Evolutionary conservation across 2,797 vertebrate genomes (phyloP).

Genomic region (Oreochromis grahami): DNA sequence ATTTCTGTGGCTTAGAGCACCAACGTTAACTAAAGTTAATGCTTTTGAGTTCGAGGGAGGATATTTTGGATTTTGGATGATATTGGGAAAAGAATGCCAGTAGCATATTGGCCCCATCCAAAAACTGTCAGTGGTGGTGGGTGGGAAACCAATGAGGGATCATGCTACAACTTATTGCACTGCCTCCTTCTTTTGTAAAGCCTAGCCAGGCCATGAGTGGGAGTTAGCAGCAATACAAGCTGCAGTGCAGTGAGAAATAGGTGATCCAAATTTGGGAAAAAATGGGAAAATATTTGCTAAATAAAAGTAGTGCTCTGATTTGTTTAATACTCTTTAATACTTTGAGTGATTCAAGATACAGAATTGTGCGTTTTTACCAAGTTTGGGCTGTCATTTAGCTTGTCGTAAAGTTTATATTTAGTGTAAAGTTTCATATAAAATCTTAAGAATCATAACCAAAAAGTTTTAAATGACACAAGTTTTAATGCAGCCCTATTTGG

Average conservation of each 20-base stretch:
- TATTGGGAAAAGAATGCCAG: background rate
- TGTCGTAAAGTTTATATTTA: background rate
- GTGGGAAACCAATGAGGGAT: conserved; percentile 19
- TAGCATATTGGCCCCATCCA: background rate
- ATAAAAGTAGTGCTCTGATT: background rate
- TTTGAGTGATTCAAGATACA: background rate
- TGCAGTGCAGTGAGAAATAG: conserved; percentile 1
- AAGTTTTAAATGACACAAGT: fast-evolving
- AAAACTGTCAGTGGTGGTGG: conserved; percentile 2
- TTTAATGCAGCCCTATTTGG: background rate
- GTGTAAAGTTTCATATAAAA: background rate
- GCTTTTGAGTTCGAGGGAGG: background rate
- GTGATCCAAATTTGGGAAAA: background rate
- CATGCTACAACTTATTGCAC: conserved; percentile 3
- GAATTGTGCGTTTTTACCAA: background rate
- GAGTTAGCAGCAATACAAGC: conserved; percentile 8
- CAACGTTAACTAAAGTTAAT: background rate
- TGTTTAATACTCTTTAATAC: background rate
- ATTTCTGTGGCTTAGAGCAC: background rate
- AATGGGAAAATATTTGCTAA: background rate
- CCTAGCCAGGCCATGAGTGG: conserved; percentile 12
- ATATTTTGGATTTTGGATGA: background rate
- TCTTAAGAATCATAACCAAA: background rate
- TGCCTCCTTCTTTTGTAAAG: conserved; percentile 2
- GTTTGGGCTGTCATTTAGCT: background rate